Base-by-base conservation (phyloP, 1,140 invertebrate species). In the Vanessa tameamea region DNA sequence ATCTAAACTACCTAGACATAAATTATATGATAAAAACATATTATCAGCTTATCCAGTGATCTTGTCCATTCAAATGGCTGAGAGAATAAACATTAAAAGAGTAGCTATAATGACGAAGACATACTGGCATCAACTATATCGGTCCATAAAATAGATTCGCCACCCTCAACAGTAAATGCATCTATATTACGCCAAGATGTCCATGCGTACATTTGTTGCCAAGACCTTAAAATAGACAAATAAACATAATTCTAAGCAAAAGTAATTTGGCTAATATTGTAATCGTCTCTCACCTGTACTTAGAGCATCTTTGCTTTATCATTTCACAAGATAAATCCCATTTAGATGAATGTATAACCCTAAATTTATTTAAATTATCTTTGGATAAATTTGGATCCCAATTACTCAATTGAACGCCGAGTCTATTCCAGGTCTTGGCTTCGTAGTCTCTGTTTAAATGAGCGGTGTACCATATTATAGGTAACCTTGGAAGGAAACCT, bases 281-380 rank as follows among this genome's bases (percentile, higher is more conserved):
- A 51, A 43, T 31, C 7, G 6, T 12, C 11, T 47, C 48, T 64
- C 48, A 88, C 88, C 82, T 84, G 80, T 95, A 96, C 94, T 94
- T 82, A 94, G 94, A 50, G 94, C 95, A 70, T 93, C 95, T 72
- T 93, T 95, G 3, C 92, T 93, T 94, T 15, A 94, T 94, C 78
- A 95, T 95, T 0, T 95, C 95, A 76, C 96, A 96, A 57, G 96
- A 95, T 53, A 96, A 86, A 81, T 96, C 95, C 95, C 95, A 96
- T n/a, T 94, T 95, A 70, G 95, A 95, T 3, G 95, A 95, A 83
- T 96, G 95, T 16, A 96, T 95, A 2, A 95, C 94, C n/a, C 94
- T 93, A 80, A 95, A 96, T 14, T 94, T 94, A 69, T 94, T 94
- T 51, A 87, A 79, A 63, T 71, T 83, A 11, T 78, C 51, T 12